Evolutionary conservation across 2,888 invertebrate genomes (phyloP), one percentile per base, ranked within the genome.

Genomic region (Idaea dimidiata): DNA sequence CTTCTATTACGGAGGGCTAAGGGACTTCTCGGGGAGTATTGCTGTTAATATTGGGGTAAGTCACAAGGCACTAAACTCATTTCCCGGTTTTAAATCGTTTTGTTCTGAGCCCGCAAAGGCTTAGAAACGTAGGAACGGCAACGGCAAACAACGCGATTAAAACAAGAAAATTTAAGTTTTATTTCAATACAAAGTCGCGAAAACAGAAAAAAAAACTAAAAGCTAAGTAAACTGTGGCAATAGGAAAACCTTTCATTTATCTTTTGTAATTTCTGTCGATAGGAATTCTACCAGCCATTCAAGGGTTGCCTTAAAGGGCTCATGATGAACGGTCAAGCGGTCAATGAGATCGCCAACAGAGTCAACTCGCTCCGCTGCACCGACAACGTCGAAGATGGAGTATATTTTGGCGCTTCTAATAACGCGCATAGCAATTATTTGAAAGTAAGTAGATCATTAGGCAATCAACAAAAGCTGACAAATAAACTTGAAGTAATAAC

Each of bases 261-360:
- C 33, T 33, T 3, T 43, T 17, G 10, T 16, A 8, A 8, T 16
- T 17, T 32, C 43, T 78, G 55, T 74, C 73, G 72, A 61, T 88
- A 94, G 94, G 93, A 90, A 59, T 92, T 94, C 67, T 95, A 94
- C 74, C 93, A 93, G 58, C 94, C 96, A 43, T 98, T 97, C 86
- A 95, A 94, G 72, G 99, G 99, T 1, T 99, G 99, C 80, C 91
- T 99, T 16, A 94, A 95, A 61, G 95, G 97, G 58, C 94, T 97
- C 63, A 92, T 93, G 81, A 94, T 97, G 89, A 96, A 96, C 77
- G 94, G 94, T 14, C 93, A 94, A 68, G 90, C 91, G 0, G 93
- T 97, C 62, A 94, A 94, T 0, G 93, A 94, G 54, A 94, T 96
- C 0, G 84, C 91, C 0, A 80, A 87, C 14, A 86, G 93, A 57